Evolutionary conservation across 2,888 invertebrate species (phyloP), one percentile per base, ranked within the genome.

Genomic region (Candidula unifasciata): DNA sequence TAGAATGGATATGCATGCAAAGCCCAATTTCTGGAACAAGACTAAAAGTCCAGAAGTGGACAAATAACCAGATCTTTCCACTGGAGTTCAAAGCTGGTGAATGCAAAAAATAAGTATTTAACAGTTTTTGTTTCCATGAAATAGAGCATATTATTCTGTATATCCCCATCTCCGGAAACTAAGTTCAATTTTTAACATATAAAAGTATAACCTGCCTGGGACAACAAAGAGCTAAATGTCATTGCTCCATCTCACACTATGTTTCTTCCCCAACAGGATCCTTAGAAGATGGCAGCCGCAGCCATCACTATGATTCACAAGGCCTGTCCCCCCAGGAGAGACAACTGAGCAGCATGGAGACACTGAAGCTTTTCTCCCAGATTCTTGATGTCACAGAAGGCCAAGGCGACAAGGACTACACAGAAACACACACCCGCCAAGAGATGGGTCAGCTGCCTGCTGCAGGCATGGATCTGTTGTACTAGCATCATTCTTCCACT

Each of bases 351-450:
- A 91, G 92, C 24, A 89, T 90, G 82, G 92, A 93, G 69, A 93
- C 93, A 1, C 88, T 93, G 80, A 91, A 92, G 30, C 87, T 93
- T 71, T 93, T 93, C 89, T 89, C 92, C n/a, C 91, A 90, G 83
- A 91, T 93, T 76, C 91, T 93, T 85, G 90, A 91, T 10, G 91
- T 93, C 44, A 91, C 93, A 0, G 91, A 91, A n/a, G 92, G 92
- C 16, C 90, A 91, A 35, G 92, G 91, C 3, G 91, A 92, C 44
- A 89, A 84, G 8, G 92, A 91, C 44, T 83, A 85, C 66, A 86
- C 85, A 57, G 90, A 89, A 73, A 89, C 89, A 73, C 88, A 87
- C 60, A 90, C 90, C 2, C 85, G 86, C 33, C 88, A 89, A 82
- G 87, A 78, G 80, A 81, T 85, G 85, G 86, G 85, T n/a, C 86